A percentile compares a stretch with the other conserved stretches of the same genome.
These are phyloP conservation scores for Noctua fimbriata DNA, from an alignment of 2,888 invertebrate species.

Conservation along the genomic window DNA sequence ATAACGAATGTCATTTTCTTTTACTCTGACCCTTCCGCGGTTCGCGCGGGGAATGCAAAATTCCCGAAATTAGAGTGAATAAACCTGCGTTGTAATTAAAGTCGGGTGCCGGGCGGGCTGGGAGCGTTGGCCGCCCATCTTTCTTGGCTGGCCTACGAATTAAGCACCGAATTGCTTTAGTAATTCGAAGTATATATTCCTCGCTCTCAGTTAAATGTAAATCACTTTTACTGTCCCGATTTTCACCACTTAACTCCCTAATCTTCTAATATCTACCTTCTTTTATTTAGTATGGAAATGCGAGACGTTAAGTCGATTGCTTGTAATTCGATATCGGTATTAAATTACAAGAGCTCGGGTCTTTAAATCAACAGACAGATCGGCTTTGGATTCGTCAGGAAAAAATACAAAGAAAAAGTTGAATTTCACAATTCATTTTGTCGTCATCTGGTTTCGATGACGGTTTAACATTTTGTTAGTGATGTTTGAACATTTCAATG, in stretches of 20 bases:
- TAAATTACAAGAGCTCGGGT: conserved; percentile 60
- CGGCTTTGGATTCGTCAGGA: conserved; percentile 49
- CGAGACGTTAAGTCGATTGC: conserved; percentile 65
- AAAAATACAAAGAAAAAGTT: conserved; percentile 56
- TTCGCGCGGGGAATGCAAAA: conserved; percentile 89
- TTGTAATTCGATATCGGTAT: conserved; percentile 67
- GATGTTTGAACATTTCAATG: conserved; percentile 22
- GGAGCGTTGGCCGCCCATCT: conserved; percentile 85
- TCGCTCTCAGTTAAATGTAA: conserved; percentile 87
- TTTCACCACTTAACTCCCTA: conserved; percentile 82
- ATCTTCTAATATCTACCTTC: conserved; percentile 80
- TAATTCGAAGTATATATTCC: conserved; percentile 89
- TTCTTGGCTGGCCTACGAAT: conserved; percentile 89
- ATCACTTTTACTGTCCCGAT: conserved; percentile 89
- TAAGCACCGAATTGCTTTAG: conserved; percentile 89
- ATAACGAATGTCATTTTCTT: conserved; percentile 91
- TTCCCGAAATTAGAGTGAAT: conserved; percentile 89
- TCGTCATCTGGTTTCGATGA: conserved; percentile 14
- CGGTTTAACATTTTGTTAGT: conserved; percentile 44
- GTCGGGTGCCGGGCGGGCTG: conserved; percentile 80
- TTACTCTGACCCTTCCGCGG: conserved; percentile 89
- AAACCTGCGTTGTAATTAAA: conserved; percentile 90
- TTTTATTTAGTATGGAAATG: conserved; percentile 77
- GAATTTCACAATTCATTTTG: conserved; percentile 49
- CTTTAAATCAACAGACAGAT: conserved; percentile 61